Evolutionary conservation across 1,140 invertebrate species (phyloP).

Genomic region (Zaprionus davidi): DNA sequence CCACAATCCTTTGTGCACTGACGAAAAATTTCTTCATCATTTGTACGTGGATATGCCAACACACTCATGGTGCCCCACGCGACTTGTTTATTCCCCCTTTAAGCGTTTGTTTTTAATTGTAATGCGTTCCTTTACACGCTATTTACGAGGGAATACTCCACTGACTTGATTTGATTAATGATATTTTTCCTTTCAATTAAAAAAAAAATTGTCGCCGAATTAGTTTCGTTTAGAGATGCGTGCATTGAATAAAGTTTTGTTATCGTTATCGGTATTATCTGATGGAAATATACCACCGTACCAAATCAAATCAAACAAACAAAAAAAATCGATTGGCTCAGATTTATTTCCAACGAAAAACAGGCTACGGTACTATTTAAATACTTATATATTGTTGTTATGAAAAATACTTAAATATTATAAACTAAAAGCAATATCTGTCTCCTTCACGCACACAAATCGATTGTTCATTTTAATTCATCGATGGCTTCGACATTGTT

Average conservation of each 20-base stretch:
- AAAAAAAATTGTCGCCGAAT: constrained; percentile 57
- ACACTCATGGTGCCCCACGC: constrained; percentile 73
- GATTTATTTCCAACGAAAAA: not conserved
- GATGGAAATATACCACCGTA: constrained; percentile 3
- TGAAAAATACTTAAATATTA: not conserved
- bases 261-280: constrained; percentile 52
- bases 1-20: constrained; percentile 81
- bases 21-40: constrained; percentile 79
- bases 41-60: constrained; percentile 82
- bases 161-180: constrained; percentile 33
- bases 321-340: not conserved
- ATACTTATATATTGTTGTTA: not conserved
- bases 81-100: constrained; percentile 18
- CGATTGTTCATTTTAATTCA: not conserved
- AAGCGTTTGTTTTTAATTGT: constrained; percentile 19
- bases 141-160: constrained; percentile 28
- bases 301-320: not conserved
- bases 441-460: not conserved
- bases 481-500: not conserved
- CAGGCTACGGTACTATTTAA: not conserved
- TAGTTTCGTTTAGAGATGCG: constrained; percentile 59
- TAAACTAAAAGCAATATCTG: not conserved
- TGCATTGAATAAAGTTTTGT: constrained; percentile 27
- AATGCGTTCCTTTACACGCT: constrained; percentile 42
- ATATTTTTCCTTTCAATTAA: constrained; percentile 40